Conservation (phyloP, 2,113 vertebrate genomes). For the Trematomus loennbergii region DNA sequence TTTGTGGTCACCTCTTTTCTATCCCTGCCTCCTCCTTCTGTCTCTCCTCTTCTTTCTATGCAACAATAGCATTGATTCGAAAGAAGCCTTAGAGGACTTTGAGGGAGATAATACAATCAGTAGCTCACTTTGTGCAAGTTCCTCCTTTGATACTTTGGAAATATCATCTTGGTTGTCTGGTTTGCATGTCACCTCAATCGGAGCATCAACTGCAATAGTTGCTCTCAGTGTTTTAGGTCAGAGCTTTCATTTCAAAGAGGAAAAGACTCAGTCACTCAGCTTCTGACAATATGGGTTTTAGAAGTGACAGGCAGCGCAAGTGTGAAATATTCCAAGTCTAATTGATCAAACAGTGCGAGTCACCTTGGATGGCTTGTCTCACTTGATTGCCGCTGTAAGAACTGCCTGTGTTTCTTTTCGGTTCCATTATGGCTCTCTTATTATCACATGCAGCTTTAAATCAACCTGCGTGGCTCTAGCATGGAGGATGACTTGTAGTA, state of each 20-base stretch:
- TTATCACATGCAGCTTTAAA: constrained; percentile 45
- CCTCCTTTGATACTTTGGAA: constrained; percentile 15
- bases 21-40: constrained; percentile 33
- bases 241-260: constrained; percentile 41
- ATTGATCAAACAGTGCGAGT: constrained; percentile 68
- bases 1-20: constrained; percentile 42
- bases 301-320: constrained; percentile 47
- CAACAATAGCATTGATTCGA: constrained; percentile 35
- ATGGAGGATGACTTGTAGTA: constrained; percentile 16
- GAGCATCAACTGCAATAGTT: constrained; percentile 17
- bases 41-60: constrained; percentile 3
- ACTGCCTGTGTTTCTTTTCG: constrained; percentile 35
- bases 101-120: constrained; percentile 21
- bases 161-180: background rate
- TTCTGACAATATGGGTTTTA: constrained; percentile 57
- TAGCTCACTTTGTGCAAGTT: constrained; percentile 21
- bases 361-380: constrained; percentile 64
- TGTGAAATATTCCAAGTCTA: constrained; percentile 58
- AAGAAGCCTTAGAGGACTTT: constrained; percentile 13
- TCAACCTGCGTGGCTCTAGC: constrained; percentile 17
- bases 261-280: constrained; percentile 42
- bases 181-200: constrained; percentile 23
- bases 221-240: constrained; percentile 28
- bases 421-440: constrained; percentile 26
- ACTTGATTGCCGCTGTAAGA: constrained; percentile 60